Conservation (phyloP, 23 tunicate species). For the Styela clava region DNA sequence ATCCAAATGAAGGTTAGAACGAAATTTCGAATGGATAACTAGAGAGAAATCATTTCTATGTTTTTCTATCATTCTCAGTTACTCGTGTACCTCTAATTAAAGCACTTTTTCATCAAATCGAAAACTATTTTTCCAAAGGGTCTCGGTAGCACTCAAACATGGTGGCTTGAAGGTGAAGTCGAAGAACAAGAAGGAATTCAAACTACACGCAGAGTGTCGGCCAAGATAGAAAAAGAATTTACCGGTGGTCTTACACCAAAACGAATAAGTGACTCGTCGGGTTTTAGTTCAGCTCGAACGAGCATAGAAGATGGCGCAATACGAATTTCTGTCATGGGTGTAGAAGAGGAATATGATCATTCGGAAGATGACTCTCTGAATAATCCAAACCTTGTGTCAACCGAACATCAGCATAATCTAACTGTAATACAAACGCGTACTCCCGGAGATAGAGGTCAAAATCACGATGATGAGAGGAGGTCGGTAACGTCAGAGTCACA, state of each 20-base stretch:
- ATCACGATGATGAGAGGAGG: background rate
- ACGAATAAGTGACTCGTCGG: slow-evolving; percentile 10
- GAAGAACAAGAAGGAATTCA: background rate
- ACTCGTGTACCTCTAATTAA: too few species aligned
- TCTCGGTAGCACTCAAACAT: slow-evolving; percentile 75
- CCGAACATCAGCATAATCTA: background rate
- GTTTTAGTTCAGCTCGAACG: slow-evolving; percentile 7
- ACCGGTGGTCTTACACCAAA: background rate
- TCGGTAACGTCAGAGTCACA: background rate
- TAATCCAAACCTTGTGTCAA: background rate
- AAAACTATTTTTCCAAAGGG: slow-evolving; percentile 48
- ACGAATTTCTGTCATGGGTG: background rate
- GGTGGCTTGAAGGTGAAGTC: slow-evolving; percentile 72
- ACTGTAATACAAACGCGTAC: background rate
- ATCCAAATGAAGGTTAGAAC: slow-evolving; percentile 60
- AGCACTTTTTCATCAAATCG: too few species aligned
- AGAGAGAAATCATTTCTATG: too few species aligned
- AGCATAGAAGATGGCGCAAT: slow-evolving; percentile 2
- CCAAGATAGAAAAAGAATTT: background rate
- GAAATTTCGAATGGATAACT: too few species aligned
- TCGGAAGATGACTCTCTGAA: background rate
- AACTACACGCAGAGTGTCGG: background rate
- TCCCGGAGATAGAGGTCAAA: background rate
- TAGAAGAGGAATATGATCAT: background rate
- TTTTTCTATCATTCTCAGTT: too few species aligned